A percentile compares a stretch with the other conserved stretches of the same genome.
These are phyloP conservation scores for Charaxes varanes DNA, from an alignment of 1,140 invertebrate genomes.

Conservation along the genomic window DNA sequence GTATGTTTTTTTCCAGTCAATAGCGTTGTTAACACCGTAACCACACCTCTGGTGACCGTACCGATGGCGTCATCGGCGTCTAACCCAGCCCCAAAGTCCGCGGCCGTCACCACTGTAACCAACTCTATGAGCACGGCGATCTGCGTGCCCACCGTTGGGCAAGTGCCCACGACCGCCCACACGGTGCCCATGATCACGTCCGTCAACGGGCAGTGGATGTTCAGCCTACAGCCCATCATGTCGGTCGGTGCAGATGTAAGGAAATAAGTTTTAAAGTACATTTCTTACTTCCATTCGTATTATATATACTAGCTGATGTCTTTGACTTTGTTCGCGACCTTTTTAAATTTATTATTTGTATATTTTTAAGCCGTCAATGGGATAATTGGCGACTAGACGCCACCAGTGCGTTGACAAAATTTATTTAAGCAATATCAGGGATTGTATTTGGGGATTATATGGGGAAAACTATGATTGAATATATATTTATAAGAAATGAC, in stretches of 20 bases:
- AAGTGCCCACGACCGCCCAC: conserved; percentile 45
- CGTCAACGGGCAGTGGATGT: conserved; percentile 62
- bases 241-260: conserved; percentile 60
- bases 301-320: too few species aligned
- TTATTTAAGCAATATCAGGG: too few species aligned
- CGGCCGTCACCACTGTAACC: conserved; percentile 17
- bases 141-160: conserved; percentile 33
- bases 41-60: conserved; percentile 20
- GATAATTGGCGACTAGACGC: too few species aligned
- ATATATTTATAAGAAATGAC: too few species aligned
- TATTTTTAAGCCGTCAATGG: too few species aligned
- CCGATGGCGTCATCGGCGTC: conserved; percentile 14
- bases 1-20: conserved; percentile 28
- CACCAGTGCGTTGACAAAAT: too few species aligned
- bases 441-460: too few species aligned
- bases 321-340: too few species aligned
- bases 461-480: too few species aligned
- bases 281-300: too few species aligned
- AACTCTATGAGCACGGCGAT: conserved; percentile 11
- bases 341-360: too few species aligned
- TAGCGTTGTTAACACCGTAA: conserved; percentile 32
- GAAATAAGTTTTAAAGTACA: too few species aligned
- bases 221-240: conserved; percentile 61
- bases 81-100: conserved; percentile 3
- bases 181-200: conserved; percentile 57